Conservation (phyloP, 2,113 vertebrate species). For the Fregata magnificens region DNA sequence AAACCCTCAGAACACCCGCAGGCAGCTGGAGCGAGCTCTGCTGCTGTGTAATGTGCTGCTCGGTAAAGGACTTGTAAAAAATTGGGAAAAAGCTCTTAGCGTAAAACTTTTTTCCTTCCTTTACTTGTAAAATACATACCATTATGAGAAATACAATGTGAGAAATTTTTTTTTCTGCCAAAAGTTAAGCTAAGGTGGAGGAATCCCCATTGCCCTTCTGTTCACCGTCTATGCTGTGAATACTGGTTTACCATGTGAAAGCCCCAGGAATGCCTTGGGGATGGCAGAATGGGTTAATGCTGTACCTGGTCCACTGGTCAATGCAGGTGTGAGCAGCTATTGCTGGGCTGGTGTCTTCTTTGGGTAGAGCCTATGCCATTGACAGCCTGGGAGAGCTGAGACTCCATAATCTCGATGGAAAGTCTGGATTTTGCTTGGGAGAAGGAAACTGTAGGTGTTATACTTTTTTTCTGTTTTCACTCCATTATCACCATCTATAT, state of each 20-base stretch:
- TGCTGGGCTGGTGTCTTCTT: neutral
- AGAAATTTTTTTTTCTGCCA: too few species aligned
- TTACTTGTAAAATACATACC: neutral
- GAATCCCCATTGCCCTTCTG: neutral
- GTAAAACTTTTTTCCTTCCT: neutral
- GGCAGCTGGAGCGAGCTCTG: neutral
- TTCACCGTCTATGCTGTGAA: neutral
- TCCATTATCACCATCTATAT: neutral
- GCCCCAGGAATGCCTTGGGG: neutral
- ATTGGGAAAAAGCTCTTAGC: neutral
- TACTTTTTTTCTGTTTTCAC: neutral
- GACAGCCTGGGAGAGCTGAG: too few species aligned
- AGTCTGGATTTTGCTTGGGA: neutral
- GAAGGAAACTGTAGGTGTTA: neutral
- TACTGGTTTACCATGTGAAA: neutral
- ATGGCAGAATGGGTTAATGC: neutral
- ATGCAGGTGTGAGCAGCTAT: accelerated
- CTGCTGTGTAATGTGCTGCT: neutral
- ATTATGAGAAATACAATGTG: neutral
- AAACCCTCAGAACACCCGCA: neutral
- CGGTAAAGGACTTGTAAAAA: neutral
- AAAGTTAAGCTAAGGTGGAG: neutral
- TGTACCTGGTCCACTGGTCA: accelerated
- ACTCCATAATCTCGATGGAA: too few species aligned
- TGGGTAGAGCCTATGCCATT: accelerated